Percentiles rank a stretch among this genome's conserved stretches.
Conservation (phyloP, 2,888 invertebrate species). For the Chrysomela aeneicollis region DNA sequence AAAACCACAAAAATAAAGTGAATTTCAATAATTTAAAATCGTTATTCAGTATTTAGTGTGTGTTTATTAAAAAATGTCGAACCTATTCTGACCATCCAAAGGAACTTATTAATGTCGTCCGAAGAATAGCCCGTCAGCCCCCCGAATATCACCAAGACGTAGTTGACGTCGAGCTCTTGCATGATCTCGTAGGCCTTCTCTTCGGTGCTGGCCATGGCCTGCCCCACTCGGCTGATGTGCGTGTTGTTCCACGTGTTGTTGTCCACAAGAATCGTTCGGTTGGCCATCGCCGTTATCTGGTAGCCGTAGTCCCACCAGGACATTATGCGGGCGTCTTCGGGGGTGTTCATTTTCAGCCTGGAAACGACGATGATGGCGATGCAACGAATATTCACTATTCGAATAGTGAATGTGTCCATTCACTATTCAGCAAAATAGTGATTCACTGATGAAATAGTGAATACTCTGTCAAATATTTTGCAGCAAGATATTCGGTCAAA, state of each 20-base stretch:
- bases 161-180: conserved; percentile 96
- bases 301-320: conserved; percentile 99
- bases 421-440: no score
- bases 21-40: no score
- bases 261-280: conserved; percentile 94
- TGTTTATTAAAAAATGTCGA: no score
- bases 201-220: conserved; percentile 98
- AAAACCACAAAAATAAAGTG: no score
- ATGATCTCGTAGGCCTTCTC: conserved; percentile 98
- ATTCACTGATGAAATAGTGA: no score
- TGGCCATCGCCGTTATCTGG: conserved; percentile 99
- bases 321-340: conserved; percentile 95
- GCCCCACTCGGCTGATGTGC: conserved; percentile 94
- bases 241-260: conserved; percentile 99
- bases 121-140: conserved; percentile 99
- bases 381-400: no score
- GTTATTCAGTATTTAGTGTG: no score
- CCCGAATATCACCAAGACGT: conserved; percentile 97
- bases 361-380: no score
- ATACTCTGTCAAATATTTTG: no score
- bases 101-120: conserved; percentile 98
- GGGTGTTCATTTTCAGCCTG: conserved; percentile 71
- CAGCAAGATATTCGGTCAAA: no score
- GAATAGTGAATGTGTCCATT: conserved; percentile 1
- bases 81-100: conserved; percentile 95